phyloP scores from a whole-genome alignment of 2,888 invertebrate genomes.

The Alitta virens region DNA sequence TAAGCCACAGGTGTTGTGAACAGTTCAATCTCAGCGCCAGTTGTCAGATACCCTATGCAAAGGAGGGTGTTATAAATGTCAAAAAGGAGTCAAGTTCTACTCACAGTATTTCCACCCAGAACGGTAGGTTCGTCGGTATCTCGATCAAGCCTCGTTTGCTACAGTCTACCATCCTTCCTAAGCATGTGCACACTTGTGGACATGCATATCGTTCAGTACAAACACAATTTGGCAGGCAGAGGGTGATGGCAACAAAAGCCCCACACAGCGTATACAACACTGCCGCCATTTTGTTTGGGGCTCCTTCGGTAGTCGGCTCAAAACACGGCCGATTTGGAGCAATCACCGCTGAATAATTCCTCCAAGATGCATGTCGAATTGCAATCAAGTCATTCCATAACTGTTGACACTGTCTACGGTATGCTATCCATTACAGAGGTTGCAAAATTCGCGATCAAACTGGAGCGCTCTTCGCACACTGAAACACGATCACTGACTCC shows the following conservation, averaged over 20 bases:
- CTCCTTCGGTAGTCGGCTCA: neutral
- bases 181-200: conserved; percentile 71
- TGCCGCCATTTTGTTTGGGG: conserved; percentile 16
- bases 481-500: neutral
- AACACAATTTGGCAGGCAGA: neutral
- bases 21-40: too few relatives aligned
- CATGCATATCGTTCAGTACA: conserved; percentile 55
- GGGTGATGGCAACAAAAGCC: conserved; percentile 13
- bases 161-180: conserved; percentile 75
- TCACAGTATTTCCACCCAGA: conserved; percentile 77
- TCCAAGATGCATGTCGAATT: conserved; percentile 1
- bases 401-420: conserved; percentile 7
- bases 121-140: conserved; percentile 71
- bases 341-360: conserved; percentile 6
- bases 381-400: neutral
- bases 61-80: too few relatives aligned
- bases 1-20: too few relatives aligned
- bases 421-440: conserved; percentile 7
- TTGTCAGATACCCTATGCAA: too few relatives aligned
- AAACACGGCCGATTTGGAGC: conserved; percentile 6
- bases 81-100: conserved; percentile 41
- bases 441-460: conserved; percentile 3
- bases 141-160: conserved; percentile 69
- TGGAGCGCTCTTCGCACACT: neutral
- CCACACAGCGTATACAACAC: conserved; percentile 11